Conservation (phyloP, 2,113 vertebrate genomes). For the Oostethus manadensis region DNA sequence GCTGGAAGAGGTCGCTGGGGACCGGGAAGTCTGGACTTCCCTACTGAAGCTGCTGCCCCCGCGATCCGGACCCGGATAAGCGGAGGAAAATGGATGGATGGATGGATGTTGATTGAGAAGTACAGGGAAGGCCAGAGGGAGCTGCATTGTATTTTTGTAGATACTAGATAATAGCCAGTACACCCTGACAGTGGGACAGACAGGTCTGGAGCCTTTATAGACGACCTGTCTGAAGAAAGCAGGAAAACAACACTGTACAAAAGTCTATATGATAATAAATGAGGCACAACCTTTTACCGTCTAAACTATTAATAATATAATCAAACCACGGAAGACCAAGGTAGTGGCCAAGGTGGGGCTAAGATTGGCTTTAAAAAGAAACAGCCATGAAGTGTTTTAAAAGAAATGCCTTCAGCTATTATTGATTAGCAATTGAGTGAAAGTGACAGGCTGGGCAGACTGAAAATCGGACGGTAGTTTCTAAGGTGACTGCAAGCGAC, state of each 20-base stretch:
- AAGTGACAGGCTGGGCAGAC: slow-evolving; percentile 7
- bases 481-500: slow-evolving; percentile 3
- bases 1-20: no score
- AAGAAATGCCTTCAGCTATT: slow-evolving; percentile 10
- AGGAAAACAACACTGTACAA: neutral
- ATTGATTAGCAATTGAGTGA: slow-evolving; percentile 22
- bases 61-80: no score
- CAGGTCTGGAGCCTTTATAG: neutral
- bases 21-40: no score
- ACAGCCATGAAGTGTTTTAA: neutral
- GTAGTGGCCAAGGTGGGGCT: neutral
- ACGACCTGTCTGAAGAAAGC: neutral
- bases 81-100: no score
- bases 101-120: no score
- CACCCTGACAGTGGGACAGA: neutral
- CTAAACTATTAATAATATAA: neutral
- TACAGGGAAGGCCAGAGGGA: no score
- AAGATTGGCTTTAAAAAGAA: slow-evolving; percentile 1
- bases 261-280: neutral
- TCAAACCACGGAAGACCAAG: neutral
- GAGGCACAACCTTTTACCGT: neutral
- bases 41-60: no score
- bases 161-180: neutral
- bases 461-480: slow-evolving; percentile 3
- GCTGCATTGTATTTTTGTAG: no score